Evolutionary conservation across 2,113 vertebrate species (phyloP), one percentile per base, ranked within the genome.

Genomic region (Mirza zaza): DNA sequence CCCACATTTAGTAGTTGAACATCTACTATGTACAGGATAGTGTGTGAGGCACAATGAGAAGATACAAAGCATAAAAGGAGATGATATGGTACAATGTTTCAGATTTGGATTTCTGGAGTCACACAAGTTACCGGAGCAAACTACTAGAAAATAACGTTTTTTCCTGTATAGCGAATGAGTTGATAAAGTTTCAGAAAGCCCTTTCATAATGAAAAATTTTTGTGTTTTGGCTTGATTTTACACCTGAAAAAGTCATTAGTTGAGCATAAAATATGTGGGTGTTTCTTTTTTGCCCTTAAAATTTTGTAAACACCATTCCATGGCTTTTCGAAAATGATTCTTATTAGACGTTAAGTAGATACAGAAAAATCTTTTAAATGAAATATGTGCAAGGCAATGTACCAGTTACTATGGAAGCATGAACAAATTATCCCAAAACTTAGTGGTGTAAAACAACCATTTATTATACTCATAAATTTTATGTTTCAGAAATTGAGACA

Each of bases 61-160:
- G 14, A 39, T 8, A 9, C 3, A 73, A 65, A 50, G 5, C 18
- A n/a, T 9, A 8, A 15, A 80, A 59, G 3, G 21, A 57, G 10
- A 13, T 57, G 2, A 3, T 3, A 8, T 3, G 2, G 9, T 7
- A 1, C 5, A 21, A 6, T 36, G 42, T 21, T 57, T 68, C 17
- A 12, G n/a, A 87, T 4, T 36, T 29, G 21, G 25, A 25, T 57
- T 79, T 52, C 45, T 5, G 14, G 3, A 52, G 8, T 8, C 48
- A 32, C 0, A 9, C 27, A 57, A 15, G 18, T 76, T 68, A 27
- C 11, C 7, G 4, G 36, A 80, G 27, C 32, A 25, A 70, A 68
- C 8, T 45, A 9, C 2, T 52, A n/a, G n/a, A 90, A 17, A 12
- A 2, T 18, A 5, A 34, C 36, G 11, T 18, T 15, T 32, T 73